These are phyloP conservation scores for Phyllostomus hastatus DNA, from an alignment of 2,113 vertebrate genomes.

Conservation along the genomic window DNA sequence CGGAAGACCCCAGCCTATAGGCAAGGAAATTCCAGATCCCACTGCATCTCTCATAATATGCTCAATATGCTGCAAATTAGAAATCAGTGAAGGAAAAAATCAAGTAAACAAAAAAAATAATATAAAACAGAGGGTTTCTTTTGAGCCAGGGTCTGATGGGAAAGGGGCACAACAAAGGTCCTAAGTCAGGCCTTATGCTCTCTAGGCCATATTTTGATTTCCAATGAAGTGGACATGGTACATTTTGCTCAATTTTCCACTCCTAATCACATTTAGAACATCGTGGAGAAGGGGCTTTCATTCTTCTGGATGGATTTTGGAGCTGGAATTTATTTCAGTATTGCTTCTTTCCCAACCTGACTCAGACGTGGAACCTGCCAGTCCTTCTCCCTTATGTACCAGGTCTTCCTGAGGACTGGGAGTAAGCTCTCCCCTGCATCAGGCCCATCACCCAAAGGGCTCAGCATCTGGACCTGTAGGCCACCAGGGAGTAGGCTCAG, in stretches of 20 bases:
- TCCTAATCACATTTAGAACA: constrained; percentile 47
- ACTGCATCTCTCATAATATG: constrained; percentile 51
- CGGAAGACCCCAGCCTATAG: neutral
- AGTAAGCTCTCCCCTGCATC: neutral
- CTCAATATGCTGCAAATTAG: constrained; percentile 72
- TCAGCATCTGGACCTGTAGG: neutral
- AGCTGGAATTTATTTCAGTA: constrained; percentile 45
- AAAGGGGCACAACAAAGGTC: neutral
- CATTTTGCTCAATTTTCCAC: constrained; percentile 76
- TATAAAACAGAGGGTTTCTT: constrained; percentile 58
- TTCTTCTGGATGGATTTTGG: neutral
- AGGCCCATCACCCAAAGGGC: neutral
- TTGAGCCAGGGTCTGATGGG: neutral
- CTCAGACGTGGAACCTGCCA: neutral
- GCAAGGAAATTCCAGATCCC: constrained; percentile 42
- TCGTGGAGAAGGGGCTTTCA: neutral
- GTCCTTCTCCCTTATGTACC: neutral
- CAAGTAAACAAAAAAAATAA: constrained; percentile 62
- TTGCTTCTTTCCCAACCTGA: neutral
- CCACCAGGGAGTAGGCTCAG: neutral
- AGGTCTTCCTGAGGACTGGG: neutral
- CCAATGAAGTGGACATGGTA: constrained; percentile 64
- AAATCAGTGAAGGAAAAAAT: constrained; percentile 65
- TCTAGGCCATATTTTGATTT: constrained; percentile 20
- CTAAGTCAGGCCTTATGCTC: neutral